Base-by-base conservation (phyloP, 2,888 invertebrate genomes). In the Lissonota sp. region DNA sequence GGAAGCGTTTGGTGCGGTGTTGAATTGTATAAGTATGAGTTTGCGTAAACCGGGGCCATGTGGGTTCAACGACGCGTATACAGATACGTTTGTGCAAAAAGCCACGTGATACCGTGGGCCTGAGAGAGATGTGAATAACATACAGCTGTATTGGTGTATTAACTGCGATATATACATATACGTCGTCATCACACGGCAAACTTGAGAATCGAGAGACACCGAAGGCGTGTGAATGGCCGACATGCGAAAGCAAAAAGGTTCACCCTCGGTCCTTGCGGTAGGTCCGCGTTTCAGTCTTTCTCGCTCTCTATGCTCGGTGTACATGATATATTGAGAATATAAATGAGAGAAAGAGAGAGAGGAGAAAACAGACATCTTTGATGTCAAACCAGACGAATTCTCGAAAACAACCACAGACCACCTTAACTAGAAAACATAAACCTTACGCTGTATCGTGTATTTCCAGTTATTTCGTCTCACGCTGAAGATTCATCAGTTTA, bases 201-300 rank as follows among this genome's bases (percentile, higher is more conserved):
- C 71, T 44, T 67, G 80, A 80, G 80, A 80, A 62, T 1, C 26
- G 79, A 51, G 63, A 73, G 63, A 63, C 44, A 49, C 67, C 58
- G 69, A 66, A 66, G 72, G 79, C 78, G 79, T 79, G 79, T 79
- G 75, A 75, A 71, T 80, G 75, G 79, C 66, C 79, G 53, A 80
- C 60, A 71, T 71, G 66, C 64, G 64, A 64, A 42, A 57, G 70
- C 16, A 37, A 60, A 26, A 60, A 60, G 77, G 57, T 49, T 57
- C 51, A 63, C 75, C 66, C 53, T 75, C 64, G 66, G 60, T 79
- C 70, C 74, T 80, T 80, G 79, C 75, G 79, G 79, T 80, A 80
- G 79, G 79, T 80, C 79, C 70, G 74, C 71, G 79, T 60, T 71
- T 40, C 55, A 70, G 46, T 7, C 51, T 26, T 3, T 26, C 26